Conservation (phyloP, 2,888 invertebrate species). For the Ormyrus rosae region DNA sequence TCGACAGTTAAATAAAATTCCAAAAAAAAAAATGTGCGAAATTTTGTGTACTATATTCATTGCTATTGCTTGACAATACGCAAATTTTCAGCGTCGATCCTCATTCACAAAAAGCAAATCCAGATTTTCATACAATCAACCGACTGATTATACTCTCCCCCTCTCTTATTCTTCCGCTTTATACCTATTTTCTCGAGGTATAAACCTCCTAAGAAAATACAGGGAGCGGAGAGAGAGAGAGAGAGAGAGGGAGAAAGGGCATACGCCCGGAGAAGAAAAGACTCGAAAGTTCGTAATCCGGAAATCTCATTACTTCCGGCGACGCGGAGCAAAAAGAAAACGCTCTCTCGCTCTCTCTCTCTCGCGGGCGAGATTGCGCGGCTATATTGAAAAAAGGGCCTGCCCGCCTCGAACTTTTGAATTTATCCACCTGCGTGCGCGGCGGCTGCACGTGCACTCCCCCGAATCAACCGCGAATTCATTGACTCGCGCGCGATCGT, state of each 20-base stretch:
- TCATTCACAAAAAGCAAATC: slow-evolving; percentile 25
- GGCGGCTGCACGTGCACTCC: neutral
- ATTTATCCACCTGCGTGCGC: slow-evolving; percentile 34
- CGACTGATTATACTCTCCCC: slow-evolving; percentile 16
- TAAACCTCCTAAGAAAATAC: too few relatives aligned
- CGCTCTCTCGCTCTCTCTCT: slow-evolving; percentile 12
- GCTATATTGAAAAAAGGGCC: slow-evolving; percentile 46
- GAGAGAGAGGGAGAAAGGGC: slow-evolving; percentile 36
- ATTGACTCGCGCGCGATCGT: slow-evolving; percentile 39
- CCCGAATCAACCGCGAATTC: slow-evolving; percentile 35
- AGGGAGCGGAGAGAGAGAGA: neutral
- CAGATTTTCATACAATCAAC: slow-evolving; percentile 39
- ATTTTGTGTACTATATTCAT: too few relatives aligned
- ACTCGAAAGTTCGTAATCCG: slow-evolving; percentile 58
- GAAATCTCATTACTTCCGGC: slow-evolving; percentile 61
- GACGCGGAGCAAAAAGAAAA: slow-evolving; percentile 54
- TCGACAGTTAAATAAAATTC: too few relatives aligned
- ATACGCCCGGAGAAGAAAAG: slow-evolving; percentile 47
- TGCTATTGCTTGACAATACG: too few relatives aligned
- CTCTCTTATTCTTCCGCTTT: too few relatives aligned
- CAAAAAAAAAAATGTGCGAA: too few relatives aligned
- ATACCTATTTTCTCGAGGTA: too few relatives aligned
- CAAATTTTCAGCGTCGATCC: slow-evolving; percentile 2
- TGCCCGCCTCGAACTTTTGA: slow-evolving; percentile 33
- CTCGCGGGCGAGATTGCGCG: slow-evolving; percentile 46